phyloP scores from a whole-genome alignment of 37 sponge, comb jelly and placozoan species.

The Haliclona indistincta region DNA sequence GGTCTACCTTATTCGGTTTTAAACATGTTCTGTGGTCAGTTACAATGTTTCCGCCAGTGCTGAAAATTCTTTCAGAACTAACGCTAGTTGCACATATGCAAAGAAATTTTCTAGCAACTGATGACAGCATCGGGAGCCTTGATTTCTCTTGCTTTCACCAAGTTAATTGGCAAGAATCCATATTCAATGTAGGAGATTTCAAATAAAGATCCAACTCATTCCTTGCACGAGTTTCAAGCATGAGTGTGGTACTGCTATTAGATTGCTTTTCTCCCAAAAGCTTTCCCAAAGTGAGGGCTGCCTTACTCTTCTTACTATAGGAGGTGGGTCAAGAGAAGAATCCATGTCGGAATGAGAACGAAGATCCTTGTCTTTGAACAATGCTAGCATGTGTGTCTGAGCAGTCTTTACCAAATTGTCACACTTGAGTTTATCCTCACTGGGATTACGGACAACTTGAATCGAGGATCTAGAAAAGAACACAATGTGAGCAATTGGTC shows the following conservation, averaged over 20 bases:
- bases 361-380: too few species aligned
- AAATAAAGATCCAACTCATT: conserved; percentile 8
- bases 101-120: conserved; percentile 19
- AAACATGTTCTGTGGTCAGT: not conserved
- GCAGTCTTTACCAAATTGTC: too few species aligned
- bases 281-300: too few species aligned
- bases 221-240: too few species aligned
- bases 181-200: not conserved
- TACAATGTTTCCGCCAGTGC: conserved; percentile 12
- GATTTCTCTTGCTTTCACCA: conserved; percentile 26
- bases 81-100: conserved; percentile 22
- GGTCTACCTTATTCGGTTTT: conserved; percentile 24
- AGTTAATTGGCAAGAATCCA: not conserved
- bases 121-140: not conserved
- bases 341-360: too few species aligned
- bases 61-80: conserved; percentile 23
- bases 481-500: not conserved
- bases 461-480: conserved; percentile 37
- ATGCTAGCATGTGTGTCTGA: too few species aligned
- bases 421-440: too few species aligned
- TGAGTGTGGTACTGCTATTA: too few species aligned
- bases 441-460: conserved; percentile 12
- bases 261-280: too few species aligned
- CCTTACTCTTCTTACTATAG: too few species aligned
- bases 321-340: too few species aligned